Evolutionary conservation across 2,113 vertebrate species (phyloP).

Genomic region (Cryptomyrus ogoouensis): DNA sequence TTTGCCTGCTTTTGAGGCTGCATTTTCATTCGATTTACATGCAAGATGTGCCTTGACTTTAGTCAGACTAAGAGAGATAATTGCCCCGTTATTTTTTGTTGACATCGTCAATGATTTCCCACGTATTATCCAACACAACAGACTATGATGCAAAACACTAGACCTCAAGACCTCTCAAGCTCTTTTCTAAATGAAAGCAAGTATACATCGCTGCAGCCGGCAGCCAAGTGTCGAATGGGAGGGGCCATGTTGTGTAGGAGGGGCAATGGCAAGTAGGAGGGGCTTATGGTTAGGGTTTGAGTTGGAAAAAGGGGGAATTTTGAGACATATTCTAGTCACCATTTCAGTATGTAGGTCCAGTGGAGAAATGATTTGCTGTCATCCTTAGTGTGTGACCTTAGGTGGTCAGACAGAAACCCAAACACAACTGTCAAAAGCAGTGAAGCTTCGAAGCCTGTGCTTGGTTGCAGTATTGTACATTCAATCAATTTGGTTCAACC

Average conservation of each 20-base stretch:
- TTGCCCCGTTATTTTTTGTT: background rate
- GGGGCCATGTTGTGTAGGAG: too few relatives aligned
- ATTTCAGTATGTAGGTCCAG: background rate
- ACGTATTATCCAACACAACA: background rate
- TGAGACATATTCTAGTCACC: background rate
- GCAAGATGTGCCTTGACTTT: background rate
- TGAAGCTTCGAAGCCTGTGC: background rate
- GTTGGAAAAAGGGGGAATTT: background rate
- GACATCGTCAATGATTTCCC: background rate
- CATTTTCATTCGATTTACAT: background rate
- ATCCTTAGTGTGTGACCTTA: background rate
- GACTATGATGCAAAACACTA: background rate
- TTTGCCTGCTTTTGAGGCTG: background rate
- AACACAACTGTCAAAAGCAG: background rate
- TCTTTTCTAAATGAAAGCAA: background rate
- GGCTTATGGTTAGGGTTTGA: too few relatives aligned
- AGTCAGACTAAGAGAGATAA: background rate
- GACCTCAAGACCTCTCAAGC: background rate
- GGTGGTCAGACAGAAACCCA: background rate
- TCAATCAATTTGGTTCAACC: background rate
- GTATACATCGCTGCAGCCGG: too few relatives aligned
- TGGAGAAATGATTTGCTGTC: background rate
- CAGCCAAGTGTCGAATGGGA: too few relatives aligned
- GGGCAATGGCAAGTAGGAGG: too few relatives aligned
- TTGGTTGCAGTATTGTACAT: background rate